Percentiles rank a stretch among this genome's conserved stretches.
Evolutionary conservation across 2,797 vertebrate species (phyloP).

Genomic region (Semotilus atromaculatus): DNA sequence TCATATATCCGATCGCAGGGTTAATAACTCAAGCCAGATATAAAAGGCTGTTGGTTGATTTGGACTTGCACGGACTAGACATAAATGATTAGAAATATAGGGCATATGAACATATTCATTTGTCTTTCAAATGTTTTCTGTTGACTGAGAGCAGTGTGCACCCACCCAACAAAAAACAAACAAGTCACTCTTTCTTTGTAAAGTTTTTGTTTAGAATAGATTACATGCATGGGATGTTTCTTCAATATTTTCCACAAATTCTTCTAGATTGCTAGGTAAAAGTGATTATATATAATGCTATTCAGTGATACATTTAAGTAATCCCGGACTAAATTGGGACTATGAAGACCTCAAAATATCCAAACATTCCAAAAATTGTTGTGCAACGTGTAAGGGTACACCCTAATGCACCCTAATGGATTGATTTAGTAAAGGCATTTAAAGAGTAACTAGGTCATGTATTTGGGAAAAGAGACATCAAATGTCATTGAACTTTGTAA

Average conservation of each 20-base stretch:
- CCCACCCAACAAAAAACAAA: not conserved
- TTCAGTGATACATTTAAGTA: not conserved
- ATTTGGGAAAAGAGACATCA: not conserved
- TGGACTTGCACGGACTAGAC: not conserved
- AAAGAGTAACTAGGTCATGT: not conserved
- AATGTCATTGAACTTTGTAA: not conserved
- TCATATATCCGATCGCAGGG: slow-evolving; percentile 11
- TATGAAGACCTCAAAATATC: not conserved
- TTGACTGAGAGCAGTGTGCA: slow-evolving; percentile 1
- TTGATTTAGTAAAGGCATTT: not conserved
- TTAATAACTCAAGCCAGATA: slow-evolving; percentile 20
- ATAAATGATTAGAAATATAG: not conserved
- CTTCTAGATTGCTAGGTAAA: not conserved
- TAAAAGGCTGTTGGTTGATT: slow-evolving; percentile 8
- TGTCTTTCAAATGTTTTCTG: not conserved
- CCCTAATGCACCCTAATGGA: slow-evolving; percentile 9
- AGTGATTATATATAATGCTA: not conserved
- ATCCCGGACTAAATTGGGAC: not conserved
- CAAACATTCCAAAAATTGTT: slow-evolving; percentile 34
- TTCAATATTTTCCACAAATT: not conserved
- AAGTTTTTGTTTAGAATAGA: not conserved
- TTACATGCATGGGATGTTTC: not conserved
- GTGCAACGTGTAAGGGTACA: slow-evolving; percentile 51
- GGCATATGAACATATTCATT: not conserved
- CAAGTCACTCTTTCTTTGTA: slow-evolving; percentile 15